Conservation (phyloP, 2,113 vertebrate species). For the Aphyosemion australe region DNA sequence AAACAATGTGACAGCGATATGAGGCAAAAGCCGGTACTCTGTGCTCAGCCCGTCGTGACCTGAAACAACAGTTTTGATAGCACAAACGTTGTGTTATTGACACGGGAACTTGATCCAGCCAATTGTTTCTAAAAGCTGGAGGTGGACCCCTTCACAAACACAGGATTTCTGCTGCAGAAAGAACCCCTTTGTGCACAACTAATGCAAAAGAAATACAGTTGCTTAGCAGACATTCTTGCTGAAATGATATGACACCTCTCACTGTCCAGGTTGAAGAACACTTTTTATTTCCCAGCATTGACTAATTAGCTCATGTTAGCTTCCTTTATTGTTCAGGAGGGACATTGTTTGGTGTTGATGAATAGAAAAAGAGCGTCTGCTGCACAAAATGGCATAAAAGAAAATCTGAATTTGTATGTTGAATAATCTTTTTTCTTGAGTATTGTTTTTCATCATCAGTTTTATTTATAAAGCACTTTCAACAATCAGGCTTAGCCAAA, state of each 20-base stretch:
- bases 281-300: neutral
- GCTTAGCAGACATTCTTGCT: constrained; percentile 88
- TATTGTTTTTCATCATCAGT: neutral
- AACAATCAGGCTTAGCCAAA: too few relatives aligned
- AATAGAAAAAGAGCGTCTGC: constrained; percentile 9
- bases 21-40: too few relatives aligned
- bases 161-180: constrained; percentile 83
- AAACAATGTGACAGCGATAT: too few relatives aligned
- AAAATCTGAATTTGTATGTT: constrained; percentile 16
- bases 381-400: neutral
- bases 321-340: neutral
- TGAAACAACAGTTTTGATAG: constrained; percentile 17
- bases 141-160: constrained; percentile 79
- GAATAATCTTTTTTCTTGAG: constrained; percentile 2
- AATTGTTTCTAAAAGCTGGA: constrained; percentile 85
- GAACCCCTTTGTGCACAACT: constrained; percentile 83
- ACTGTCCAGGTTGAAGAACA: constrained; percentile 22
- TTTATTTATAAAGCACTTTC: too few relatives aligned
- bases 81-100: constrained; percentile 67
- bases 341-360: constrained; percentile 2
- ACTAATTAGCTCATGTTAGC: too few relatives aligned
- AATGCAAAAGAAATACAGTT: constrained; percentile 89
- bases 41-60: constrained; percentile 10
- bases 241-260: constrained; percentile 82
- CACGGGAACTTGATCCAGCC: constrained; percentile 88